Base-by-base conservation (phyloP, 2,797 vertebrate genomes). In the Microctenopoma stevenorrisi region DNA sequence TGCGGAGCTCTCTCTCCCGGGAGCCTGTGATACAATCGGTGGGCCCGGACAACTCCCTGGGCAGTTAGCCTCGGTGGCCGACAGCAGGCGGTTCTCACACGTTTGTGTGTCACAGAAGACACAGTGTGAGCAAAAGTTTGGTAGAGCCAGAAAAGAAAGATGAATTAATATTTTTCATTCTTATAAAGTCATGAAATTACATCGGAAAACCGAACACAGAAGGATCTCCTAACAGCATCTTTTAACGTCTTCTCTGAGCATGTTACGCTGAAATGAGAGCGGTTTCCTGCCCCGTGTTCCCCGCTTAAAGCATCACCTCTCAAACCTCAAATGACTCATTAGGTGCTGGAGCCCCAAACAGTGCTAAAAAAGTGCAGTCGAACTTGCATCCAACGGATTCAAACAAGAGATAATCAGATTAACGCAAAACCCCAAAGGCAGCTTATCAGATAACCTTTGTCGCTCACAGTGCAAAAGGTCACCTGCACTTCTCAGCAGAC, bases 41-140 rank as follows among this genome's bases (percentile, higher is more conserved):
- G 52, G 77, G 43, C 57, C 59, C 16, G 74, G 74, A 83, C 77
- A 78, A 68, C 54, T 85, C 79, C 70, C 76, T 4, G 67, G 76
- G 56, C 82, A 58, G 47, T 79, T 77, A 58, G 71, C 69, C 77
- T 68, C 79, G 83, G 88, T 40, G 49, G 64, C 82, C 84, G 86
- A 80, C 79, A 74, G 70, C 50, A 68, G 52, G 55, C 60, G 62
- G 63, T 81, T 79, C 22, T 71, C 64, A 62, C 5, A 68, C 44
- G 66, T 60, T 42, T 42, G 57, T 35, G 54, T 50, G 63, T 67
- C 56, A 64, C 62, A 57, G 40, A 16, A 54, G 65, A 58, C 55
- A 65, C 56, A 68, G 44, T 75, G 78, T 73, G 71, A 51, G 38
- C 60, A 57, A 68, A 77, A 28, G 49, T 63, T 66, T 64, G 16